phyloP scores from a whole-genome alignment of 1,140 invertebrate genomes.

The Megalonaias nervosa region DNA sequence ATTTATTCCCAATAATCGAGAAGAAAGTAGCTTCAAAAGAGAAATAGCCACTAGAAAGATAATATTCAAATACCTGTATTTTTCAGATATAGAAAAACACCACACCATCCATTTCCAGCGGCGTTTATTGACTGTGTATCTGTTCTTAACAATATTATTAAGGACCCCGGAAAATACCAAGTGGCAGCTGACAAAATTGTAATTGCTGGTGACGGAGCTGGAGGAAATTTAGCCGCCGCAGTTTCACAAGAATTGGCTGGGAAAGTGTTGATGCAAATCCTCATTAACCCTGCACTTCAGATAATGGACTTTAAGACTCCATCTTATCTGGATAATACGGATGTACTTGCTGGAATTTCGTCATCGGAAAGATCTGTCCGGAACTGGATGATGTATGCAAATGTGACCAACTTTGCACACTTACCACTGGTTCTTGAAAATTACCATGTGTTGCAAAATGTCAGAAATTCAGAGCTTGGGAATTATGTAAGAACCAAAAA shows the following conservation, averaged over 20 bases:
- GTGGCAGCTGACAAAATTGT: conserved; percentile 51
- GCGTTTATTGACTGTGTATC: conserved; percentile 58
- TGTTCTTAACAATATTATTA: conserved; percentile 54
- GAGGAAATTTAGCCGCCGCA: conserved; percentile 63
- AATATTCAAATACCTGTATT: background rate
- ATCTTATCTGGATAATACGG: conserved; percentile 57
- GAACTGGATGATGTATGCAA: conserved; percentile 57
- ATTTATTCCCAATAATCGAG: background rate
- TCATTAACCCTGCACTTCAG: conserved; percentile 65
- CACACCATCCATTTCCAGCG: conserved; percentile 60
- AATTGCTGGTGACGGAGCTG: conserved; percentile 64
- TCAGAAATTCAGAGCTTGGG: conserved; percentile 27
- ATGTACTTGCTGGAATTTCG: conserved; percentile 50
- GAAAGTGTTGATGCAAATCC: conserved; percentile 56
- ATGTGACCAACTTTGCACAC: conserved; percentile 25
- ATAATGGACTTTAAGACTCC: conserved; percentile 65
- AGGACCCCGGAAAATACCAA: conserved; percentile 43
- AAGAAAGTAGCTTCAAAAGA: background rate
- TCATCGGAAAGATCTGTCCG: conserved; percentile 46
- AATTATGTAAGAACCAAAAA: conserved; percentile 46
- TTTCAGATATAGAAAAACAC: conserved; percentile 62
- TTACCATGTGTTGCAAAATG: conserved; percentile 46
- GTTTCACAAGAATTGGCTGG: conserved; percentile 50
- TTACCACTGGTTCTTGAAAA: conserved; percentile 43
- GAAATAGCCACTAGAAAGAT: background rate